These are phyloP conservation scores for Enteromius afrohamiltoni DNA, from an alignment of 2,797 vertebrate species.

Conservation along the genomic window DNA sequence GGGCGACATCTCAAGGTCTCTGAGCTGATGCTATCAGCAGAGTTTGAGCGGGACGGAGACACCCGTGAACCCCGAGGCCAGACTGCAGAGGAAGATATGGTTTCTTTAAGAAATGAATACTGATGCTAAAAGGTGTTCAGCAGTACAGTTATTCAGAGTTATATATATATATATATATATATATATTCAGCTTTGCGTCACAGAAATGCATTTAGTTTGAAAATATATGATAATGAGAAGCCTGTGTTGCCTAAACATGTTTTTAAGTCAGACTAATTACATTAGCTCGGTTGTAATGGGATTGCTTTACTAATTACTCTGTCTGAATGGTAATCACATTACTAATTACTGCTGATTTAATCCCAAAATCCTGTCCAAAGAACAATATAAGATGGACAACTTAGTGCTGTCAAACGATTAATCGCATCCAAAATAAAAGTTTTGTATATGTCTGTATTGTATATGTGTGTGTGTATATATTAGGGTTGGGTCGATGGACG, in stretches of 20 bases:
- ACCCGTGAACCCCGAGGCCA: neutral
- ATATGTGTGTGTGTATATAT: too few species aligned
- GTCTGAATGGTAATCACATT: neutral
- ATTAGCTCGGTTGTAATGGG: conserved; percentile 11
- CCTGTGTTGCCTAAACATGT: neutral
- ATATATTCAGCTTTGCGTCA: neutral
- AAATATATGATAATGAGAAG: neutral
- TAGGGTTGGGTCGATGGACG: too few species aligned
- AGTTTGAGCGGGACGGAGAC: neutral
- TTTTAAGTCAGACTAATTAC: neutral
- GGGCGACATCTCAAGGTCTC: conserved; percentile 28
- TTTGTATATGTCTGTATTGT: too few species aligned
- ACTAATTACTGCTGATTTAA: neutral
- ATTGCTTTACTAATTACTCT: conserved; percentile 17
- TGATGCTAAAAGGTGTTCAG: neutral
- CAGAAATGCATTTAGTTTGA: neutral
- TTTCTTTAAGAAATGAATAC: neutral
- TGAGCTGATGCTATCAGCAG: conserved; percentile 33
- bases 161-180: too few species aligned
- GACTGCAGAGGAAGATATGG: neutral
- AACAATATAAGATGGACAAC: neutral
- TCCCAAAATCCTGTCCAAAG: neutral
- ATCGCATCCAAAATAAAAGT: too few species aligned
- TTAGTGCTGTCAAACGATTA: too few species aligned
- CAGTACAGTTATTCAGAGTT: neutral